Evolutionary conservation across 2,113 vertebrate species (phyloP).

Genomic region (Trogon surrucura): DNA sequence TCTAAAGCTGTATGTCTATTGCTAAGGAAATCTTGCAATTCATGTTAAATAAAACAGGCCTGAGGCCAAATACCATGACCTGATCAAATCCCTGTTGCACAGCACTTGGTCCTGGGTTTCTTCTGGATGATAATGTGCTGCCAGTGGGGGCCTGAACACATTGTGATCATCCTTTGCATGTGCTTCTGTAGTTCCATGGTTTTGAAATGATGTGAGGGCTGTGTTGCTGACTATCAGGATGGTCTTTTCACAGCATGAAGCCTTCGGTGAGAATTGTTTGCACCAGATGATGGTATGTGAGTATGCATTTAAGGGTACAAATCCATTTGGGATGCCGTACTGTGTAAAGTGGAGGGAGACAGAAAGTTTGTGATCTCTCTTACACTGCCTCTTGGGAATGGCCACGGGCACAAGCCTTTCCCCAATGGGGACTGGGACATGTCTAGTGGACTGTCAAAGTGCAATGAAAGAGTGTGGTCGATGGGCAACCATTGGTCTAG

Average conservation of each 20-base stretch:
- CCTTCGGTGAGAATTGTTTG: neutral
- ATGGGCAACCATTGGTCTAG: neutral
- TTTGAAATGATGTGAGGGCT: neutral
- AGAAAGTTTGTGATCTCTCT: neutral
- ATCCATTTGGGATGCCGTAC: neutral
- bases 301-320: neutral
- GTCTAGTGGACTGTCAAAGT: neutral
- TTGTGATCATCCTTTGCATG: neutral
- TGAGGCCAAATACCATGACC: neutral
- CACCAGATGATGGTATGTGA: neutral
- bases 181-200: neutral
- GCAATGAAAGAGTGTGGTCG: fast-evolving
- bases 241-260: neutral
- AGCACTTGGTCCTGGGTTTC: neutral
- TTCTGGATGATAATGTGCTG: neutral
- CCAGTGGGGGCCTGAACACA: neutral
- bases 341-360: neutral
- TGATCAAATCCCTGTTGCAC: neutral
- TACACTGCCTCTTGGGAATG: neutral
- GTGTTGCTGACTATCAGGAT: neutral
- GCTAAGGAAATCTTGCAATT: neutral
- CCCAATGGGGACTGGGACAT: neutral
- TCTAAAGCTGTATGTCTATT: neutral
- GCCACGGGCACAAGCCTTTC: fast-evolving
- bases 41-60: neutral